Base-by-base conservation (phyloP, 2,113 vertebrate genomes). In the Hyla sarda region DNA sequence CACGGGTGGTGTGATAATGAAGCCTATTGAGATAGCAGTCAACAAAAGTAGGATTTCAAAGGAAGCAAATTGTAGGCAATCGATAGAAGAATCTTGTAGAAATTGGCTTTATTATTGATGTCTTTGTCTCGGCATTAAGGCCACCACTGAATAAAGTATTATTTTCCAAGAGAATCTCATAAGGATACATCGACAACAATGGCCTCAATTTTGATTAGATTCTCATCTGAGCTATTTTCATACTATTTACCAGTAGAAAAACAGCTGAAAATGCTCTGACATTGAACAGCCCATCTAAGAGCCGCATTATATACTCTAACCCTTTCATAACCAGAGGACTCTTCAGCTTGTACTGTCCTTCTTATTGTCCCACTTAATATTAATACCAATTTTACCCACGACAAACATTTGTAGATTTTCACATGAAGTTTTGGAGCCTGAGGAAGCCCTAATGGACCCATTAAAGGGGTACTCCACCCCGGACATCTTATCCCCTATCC, bases 21-120 rank as follows among this genome's bases (percentile, higher is more conserved):
- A 30, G 30, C 28, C 48, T 50, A 32, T 5, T 10, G 25, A 77
- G 74, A 54, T 54, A 54, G 74, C 48, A 52, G 74, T 11, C 25
- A 77, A 54, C 28, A 41, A 71, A 71, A 71, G 67, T 37, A 10
- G 7, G 67, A 23, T 71, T 37, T 71, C 9, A 71, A 41, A 71
- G 67, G 67, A 71, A 71, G 67, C 17, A 23, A 71, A 71, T 41
- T 71, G 67, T 71, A 71, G 67, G 41, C 32, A 71, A 71, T 71
- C 67, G 23, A 71, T 71, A 71, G 67, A 37, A 25, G 67, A 71
- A 71, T 71, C 32, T 41, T 41, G 67, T 34, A 71, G 67, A 71
- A 71, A 71, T 71, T 71, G 67, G 67, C 41, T 71, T 71, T 41
- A 71, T 71, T 71, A 71, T 71, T 71, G 67, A 71, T 71, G 67